phyloP scores from a whole-genome alignment of 2,888 invertebrate species.

The Dromius quadrimaculatus region DNA sequence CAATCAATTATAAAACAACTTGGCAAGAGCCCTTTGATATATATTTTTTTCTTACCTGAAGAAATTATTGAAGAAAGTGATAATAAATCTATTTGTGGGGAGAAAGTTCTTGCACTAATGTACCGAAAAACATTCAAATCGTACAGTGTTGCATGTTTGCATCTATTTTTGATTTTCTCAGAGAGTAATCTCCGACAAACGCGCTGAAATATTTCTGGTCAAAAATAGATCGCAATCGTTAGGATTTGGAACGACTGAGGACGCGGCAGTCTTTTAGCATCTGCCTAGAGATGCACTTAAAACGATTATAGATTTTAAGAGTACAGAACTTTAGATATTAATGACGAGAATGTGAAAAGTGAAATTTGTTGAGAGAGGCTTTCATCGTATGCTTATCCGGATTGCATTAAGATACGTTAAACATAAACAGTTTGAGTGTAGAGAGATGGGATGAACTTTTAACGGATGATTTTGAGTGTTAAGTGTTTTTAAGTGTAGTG shows the following conservation, averaged over 20 bases:
- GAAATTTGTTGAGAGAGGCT: not conserved
- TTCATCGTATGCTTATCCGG: not conserved
- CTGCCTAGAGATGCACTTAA: slow-evolving; percentile 45
- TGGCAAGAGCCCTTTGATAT: slow-evolving; percentile 10
- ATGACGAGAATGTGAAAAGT: not conserved
- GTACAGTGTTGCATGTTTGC: slow-evolving; percentile 43
- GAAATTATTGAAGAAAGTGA: slow-evolving; percentile 25
- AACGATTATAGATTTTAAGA: slow-evolving; percentile 46
- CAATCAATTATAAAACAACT: slow-evolving; percentile 8
- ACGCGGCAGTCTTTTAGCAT: slow-evolving; percentile 22
- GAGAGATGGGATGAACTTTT: slow-evolving; percentile 47
- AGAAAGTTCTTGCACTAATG: slow-evolving; percentile 46
- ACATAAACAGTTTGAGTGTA: slow-evolving; percentile 24
- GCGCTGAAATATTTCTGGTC: slow-evolving; percentile 50
- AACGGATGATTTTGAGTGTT: slow-evolving; percentile 38
- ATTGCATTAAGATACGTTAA: slow-evolving; percentile 36
- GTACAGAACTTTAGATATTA: slow-evolving; percentile 34
- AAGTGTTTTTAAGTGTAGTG: slow-evolving; percentile 24
- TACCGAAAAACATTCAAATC: slow-evolving; percentile 45
- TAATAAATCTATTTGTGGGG: slow-evolving; percentile 37
- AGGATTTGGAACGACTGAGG: slow-evolving; percentile 2
- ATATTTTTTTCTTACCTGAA: not conserved
- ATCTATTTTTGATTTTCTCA: slow-evolving; percentile 39
- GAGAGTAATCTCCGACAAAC: slow-evolving; percentile 43
- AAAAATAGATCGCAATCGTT: slow-evolving; percentile 44